Percentiles rank a stretch among this genome's conserved stretches.
These are phyloP conservation scores for Pemphigus obesinymphae DNA, from an alignment of 1,140 invertebrate genomes.

Conservation along the genomic window DNA sequence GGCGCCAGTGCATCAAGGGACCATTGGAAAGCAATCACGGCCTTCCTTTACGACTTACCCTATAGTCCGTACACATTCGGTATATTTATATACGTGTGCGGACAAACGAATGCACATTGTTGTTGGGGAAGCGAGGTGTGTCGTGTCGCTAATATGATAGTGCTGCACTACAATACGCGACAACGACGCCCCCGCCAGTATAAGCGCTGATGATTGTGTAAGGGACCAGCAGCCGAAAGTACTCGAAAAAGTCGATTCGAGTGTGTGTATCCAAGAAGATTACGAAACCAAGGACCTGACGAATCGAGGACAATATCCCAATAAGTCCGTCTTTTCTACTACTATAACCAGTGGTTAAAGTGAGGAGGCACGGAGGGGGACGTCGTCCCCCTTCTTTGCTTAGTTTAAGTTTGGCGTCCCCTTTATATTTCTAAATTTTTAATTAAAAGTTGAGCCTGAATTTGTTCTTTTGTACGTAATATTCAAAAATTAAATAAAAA, in stretches of 20 bases:
- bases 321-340: not conserved
- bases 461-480: no score
- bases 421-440: no score
- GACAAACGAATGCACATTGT: constrained; percentile 31
- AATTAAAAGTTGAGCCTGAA: no score
- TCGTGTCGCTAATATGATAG: constrained; percentile 13
- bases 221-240: not conserved
- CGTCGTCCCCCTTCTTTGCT: no score
- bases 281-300: not conserved
- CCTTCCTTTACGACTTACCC: constrained; percentile 28
- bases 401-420: no score
- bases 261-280: constrained; percentile 7
- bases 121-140: not conserved
- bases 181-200: not conserved
- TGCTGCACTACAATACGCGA: not conserved
- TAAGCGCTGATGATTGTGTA: not conserved
- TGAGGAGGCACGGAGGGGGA: no score
- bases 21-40: constrained; percentile 24
- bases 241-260: constrained; percentile 5
- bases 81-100: not conserved
- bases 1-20: not conserved
- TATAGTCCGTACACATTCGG: not conserved
- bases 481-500: no score
- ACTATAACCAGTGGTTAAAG: no score
- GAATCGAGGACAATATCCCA: not conserved